Base-by-base conservation (phyloP, 2,797 vertebrate species). In the Muscicapa striata region DNA sequence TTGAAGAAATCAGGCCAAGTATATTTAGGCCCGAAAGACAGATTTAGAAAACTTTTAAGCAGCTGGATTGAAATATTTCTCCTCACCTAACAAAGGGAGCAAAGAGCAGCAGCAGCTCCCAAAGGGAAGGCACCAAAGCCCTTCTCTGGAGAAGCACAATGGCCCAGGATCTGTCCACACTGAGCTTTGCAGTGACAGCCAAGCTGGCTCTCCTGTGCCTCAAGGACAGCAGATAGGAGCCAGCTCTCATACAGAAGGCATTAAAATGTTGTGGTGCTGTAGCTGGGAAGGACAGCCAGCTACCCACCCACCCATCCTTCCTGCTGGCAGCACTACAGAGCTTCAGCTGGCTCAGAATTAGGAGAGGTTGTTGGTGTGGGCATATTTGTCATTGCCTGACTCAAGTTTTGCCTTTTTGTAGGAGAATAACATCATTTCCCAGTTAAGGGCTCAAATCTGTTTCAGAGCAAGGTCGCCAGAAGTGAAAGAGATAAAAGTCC, bases 31-130 rank as follows among this genome's bases (percentile, higher is more conserved):
- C 59, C 68, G 32, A 82, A 88, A 64, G 55, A 64, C 49, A 55
- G 85, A 88, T 88, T 91, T 90, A 92, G 83, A 94, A 69, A 63
- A 78, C 69, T 92, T 95, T 34, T 46, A 84, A 89, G 73, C 76
- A 67, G 84, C 23, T 69, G 79, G 46, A 93, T 54, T 84, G 36
- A 73, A 70, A 67, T 23, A 13, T 70, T 87, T 73, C 79, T 23
- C 67, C 22, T 86, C 76, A 23, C 6, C n/a, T 82, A 77, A 72
- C 49, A 94, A 96, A 87, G 46, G 18, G 49, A 87, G 49, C 34
- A 57, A 89, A 58, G 58, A 15, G 41, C 32, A 62, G 84, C 57
- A 66, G 87, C 75, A 69, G 78, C 74, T 91, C 22, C 30, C 43
- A 11, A 48, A 58, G 26, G 9, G 18, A 32, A 66, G 41, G 17